A percentile compares a stretch with the other conserved stretches of the same genome.
phyloP scores from a whole-genome alignment of 1,140 invertebrate genomes.

The Caenorhabditis tropicalis region DNA sequence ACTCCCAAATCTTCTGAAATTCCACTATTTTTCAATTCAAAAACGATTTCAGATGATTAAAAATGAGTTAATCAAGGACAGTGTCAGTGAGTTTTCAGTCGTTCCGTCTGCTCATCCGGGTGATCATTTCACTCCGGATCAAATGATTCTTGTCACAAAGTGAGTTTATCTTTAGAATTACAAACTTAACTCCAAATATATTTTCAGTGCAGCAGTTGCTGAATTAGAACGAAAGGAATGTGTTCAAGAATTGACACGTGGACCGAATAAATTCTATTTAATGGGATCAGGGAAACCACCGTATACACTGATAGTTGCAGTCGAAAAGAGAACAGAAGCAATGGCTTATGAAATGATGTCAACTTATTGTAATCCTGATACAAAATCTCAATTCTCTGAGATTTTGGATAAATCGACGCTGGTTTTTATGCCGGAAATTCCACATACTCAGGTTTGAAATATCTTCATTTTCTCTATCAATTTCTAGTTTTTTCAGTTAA shows the following conservation, averaged over 20 bases:
- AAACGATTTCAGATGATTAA: conserved; percentile 60
- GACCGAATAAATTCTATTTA: conserved; percentile 54
- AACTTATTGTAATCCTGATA: conserved; percentile 58
- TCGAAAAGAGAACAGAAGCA: conserved; percentile 69
- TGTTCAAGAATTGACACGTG: conserved; percentile 51
- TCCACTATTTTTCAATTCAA: not conserved
- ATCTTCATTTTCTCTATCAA: too few species aligned
- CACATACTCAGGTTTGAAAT: conserved; percentile 58
- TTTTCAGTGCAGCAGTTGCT: conserved; percentile 35
- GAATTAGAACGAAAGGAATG: conserved; percentile 48
- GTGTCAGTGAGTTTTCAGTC: conserved; percentile 68
- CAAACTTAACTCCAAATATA: conserved; percentile 40
- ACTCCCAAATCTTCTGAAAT: not conserved
- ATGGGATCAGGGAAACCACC: conserved; percentile 59
- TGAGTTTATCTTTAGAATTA: not conserved
- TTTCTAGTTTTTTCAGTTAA: conserved; percentile 64
- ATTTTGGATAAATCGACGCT: conserved; percentile 64
- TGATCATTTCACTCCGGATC: conserved; percentile 69
- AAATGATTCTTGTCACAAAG: conserved; percentile 61
- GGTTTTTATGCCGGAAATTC: conserved; percentile 69
- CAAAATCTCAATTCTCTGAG: conserved; percentile 51
- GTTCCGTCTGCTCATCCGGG: conserved; percentile 67
- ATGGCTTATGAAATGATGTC: conserved; percentile 66
- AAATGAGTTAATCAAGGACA: conserved; percentile 64
- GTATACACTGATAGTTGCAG: conserved; percentile 65